Base-by-base conservation (phyloP, 2,797 vertebrate genomes). In the Bradypus variegatus region DNA sequence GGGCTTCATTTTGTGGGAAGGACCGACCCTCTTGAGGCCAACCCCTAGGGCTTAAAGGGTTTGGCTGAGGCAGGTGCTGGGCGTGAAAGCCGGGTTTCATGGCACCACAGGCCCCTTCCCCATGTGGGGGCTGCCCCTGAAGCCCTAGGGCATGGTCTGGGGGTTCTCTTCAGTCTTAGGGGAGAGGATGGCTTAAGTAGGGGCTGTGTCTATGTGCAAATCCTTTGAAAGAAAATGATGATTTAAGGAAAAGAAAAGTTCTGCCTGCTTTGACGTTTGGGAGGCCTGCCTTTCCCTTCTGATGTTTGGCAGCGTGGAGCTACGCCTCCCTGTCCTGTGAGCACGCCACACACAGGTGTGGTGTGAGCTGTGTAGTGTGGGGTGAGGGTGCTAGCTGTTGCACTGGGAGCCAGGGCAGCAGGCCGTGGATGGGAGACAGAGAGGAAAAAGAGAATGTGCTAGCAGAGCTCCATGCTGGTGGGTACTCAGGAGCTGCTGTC, bases 41-140 rank as follows among this genome's bases (percentile, higher is more conserved):
- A 60, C 9, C 13, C 83, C 86, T 0, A 0, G 31, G 23, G 45
- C 15, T 16, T 6, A 3, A 48, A 55, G 64, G 9, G 16, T 14
- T 36, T 67, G 38, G 38, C n/a, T 8, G 41, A 36, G 64, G 19
- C 19, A 25, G 73, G 48, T 18, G 31, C 64, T 29, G 36, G 48
- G 41, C 69, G 64, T 64, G 16, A 38, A n/a, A 9, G 65, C 48
- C 36, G 11, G 27, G 23, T 65, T 75, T n/a, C 9, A 64, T 36
- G 65, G n/a, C 19, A 25, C 13, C 12, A 7, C 6, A 3, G 2
- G 16, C 1, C 1, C 7, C 50, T 29, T 70, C 8, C 11, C 11
- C 36, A 8, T 41, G 27, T 8, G 79, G 33, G 29, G 14, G 13
- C 23, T 21, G 29, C 65, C 65, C 6, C 18, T 38, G 15, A 45